Evolutionary conservation across 2,797 vertebrate genomes (phyloP), one percentile per base, ranked within the genome.

Genomic region (Halcyon leucocephala): DNA sequence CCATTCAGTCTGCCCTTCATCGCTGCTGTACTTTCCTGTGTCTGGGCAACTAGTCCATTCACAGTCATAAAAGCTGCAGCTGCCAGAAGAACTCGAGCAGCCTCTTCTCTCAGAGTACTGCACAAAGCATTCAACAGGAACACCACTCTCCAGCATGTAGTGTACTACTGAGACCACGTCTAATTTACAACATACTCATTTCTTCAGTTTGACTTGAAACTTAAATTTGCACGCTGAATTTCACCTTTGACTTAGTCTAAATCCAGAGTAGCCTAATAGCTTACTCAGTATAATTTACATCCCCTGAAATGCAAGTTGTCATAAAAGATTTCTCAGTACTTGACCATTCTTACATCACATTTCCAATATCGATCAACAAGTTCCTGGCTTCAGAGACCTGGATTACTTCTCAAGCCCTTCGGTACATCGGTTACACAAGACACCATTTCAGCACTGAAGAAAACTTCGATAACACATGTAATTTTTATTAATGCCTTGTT

Each of bases 341-440:
- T 21, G 10, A 55, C 62, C 14, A 17, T 31, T 82, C n/a, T 41
- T 52, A 54, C 1, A 37, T 17, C n/a, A 42, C 17, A 31, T 31
- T 90, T 78, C 28, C 41, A 71, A 2, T 19, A 35, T 0, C 14
- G 11, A 62, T 21, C 21, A n/a, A 24, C 10, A 73, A 22, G 7
- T 31, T 77, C 10, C 19, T 51, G 21, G 15, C 39, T 86, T 61
- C 60, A 54, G 44, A 74, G 58, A 33, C 20, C 0, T 20, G 8
- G 20, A 60, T 67, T 70, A 60, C 8, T 16, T 41, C 20, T 65
- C n/a, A 26, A 7, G 21, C 3, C 3, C 11, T 18, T 51, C 8
- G 1, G 10, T 60, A 61, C 2, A 0, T 0, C 55, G 1, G 7
- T 67, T 67, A 48, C 19, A 82, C 6, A 69, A 82, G 33, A 19